Base-by-base conservation (phyloP, 2,888 invertebrate species). In the Platyscelio sp. region DNA sequence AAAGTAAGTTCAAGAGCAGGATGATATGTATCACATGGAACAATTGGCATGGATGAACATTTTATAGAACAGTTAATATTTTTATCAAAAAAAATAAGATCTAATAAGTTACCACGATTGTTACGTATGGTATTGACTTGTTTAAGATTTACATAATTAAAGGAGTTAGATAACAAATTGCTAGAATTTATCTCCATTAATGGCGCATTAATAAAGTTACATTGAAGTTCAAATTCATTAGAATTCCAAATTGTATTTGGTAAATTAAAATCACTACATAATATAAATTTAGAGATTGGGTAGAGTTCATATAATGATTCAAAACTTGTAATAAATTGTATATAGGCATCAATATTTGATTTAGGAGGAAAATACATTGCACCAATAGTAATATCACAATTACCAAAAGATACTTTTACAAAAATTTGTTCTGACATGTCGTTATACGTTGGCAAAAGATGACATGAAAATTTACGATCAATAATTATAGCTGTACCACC, bases 1-100 rank as follows among this genome's bases (percentile, higher is more conserved):
- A 33, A 33, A 9, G 33, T 33, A 5, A 33, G 9, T 54, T 67
- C 49, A 20, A 46, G 20, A 27, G 65, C 65, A 27, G 65, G 65
- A 67, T 67, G 65, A 26, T 67, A 49, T n/a, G 20, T 1, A 29
- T 67, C 65, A 24, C 65, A 29, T 13, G 51, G 51, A 54, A 26
- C 26, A 24, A 54, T 24, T 9, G 33, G 33, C 33, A 33, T 33
- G 33, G 33, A 33, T 33, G 33, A 33, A 33, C 33, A 33, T 33
- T 33, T 33, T 33, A 33, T 7, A 7, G 33, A 33, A 33, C 33
- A 33, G 33, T 33, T 33, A 33, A 33, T 33, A 33, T 33, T 7
- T 33, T 33, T 33, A 33, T 33, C 33, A 33, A 33, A 9, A 33
- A 54, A 54, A 24, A 54, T 54, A 24, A 24, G 26, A 54, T 54